Base-by-base conservation (phyloP, 2,888 invertebrate species). In the Argyresthia albistria region DNA sequence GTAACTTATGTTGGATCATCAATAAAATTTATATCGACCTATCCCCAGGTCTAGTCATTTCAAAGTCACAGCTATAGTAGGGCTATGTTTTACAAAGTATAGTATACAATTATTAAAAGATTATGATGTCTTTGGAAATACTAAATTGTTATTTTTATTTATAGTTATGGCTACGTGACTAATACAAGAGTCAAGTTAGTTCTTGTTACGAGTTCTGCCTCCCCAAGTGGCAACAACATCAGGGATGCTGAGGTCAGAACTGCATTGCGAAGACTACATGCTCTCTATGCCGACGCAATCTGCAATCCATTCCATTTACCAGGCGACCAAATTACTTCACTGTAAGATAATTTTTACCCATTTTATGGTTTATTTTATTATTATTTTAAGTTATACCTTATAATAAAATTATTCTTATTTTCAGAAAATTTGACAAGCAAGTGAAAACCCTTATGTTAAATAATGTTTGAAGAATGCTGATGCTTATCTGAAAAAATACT, bases 251-350 rank as follows among this genome's bases (percentile, higher is more conserved):
- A 98, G 89, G 97, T 98, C 10, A 89, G 97, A 80, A 94, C 94
- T 65, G 96, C 97, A 80, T 66, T 86, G 53, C 90, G 97, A 55
- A 94, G 95, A 76, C 89, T 99, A 43, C 99, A 99, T 71, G 91
- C 93, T 50, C 91, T 96, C 43, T 99, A 98, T 74, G 95, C 97
- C 1, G 97, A 98, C 75, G 94, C 97, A 58, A 93, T 99, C 55
- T 97, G 97, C 69, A 98, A 98, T 87, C 98, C 99, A 47, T 99
- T 99, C 79, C 97, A 98, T 83, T 91, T 95, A 67, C 97, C 98
- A 36, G 97, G 97, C 35, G 95, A 97, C 66, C 91, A 92, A 61
- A 93, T 99, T 50, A 91, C 90, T 46, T 98, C 98, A 4, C 91
- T 90, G 97, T 97, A 89, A 91, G 91, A 74, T 56, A 39, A 39